Conservation (phyloP, 2,888 invertebrate genomes). For the Mimachlamys varia region DNA sequence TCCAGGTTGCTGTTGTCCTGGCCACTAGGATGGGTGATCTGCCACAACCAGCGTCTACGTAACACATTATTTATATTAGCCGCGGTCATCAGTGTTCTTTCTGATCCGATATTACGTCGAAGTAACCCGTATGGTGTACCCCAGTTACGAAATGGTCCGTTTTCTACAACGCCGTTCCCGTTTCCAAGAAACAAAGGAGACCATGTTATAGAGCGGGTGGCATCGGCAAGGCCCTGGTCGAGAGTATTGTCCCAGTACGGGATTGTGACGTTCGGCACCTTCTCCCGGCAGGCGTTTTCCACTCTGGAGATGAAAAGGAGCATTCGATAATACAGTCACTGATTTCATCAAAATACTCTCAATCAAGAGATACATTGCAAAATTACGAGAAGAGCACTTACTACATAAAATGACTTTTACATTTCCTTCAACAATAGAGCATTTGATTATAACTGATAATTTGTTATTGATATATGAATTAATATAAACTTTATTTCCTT, state of each 20-base stretch:
- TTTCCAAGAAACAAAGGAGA: constrained; percentile 68
- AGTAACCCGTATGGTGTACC: constrained; percentile 66
- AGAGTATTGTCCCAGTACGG: constrained; percentile 75
- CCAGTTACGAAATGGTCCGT: constrained; percentile 73
- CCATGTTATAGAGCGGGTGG: constrained; percentile 68
- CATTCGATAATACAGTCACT: background rate
- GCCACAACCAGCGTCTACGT: constrained; percentile 59
- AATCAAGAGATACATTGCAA: too few species aligned
- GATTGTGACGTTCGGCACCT: constrained; percentile 68
- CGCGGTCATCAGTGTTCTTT: constrained; percentile 61
- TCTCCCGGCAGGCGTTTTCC: constrained; percentile 71
- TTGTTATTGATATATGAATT: too few species aligned
- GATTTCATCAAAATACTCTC: background rate
- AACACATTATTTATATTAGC: constrained; percentile 57
- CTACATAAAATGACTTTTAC: too few species aligned
- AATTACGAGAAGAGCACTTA: too few species aligned
- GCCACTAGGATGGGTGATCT: constrained; percentile 64
- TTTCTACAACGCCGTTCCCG: constrained; percentile 60
- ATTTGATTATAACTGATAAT: too few species aligned
- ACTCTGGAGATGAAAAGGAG: constrained; percentile 56
- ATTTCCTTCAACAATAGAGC: too few species aligned
- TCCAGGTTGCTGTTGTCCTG: constrained; percentile 67
- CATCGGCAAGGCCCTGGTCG: constrained; percentile 65
- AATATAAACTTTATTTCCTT: too few species aligned
- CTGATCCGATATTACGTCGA: constrained; percentile 63